phyloP scores from a whole-genome alignment of 2,888 invertebrate species.

The Pterobdella sp. region DNA sequence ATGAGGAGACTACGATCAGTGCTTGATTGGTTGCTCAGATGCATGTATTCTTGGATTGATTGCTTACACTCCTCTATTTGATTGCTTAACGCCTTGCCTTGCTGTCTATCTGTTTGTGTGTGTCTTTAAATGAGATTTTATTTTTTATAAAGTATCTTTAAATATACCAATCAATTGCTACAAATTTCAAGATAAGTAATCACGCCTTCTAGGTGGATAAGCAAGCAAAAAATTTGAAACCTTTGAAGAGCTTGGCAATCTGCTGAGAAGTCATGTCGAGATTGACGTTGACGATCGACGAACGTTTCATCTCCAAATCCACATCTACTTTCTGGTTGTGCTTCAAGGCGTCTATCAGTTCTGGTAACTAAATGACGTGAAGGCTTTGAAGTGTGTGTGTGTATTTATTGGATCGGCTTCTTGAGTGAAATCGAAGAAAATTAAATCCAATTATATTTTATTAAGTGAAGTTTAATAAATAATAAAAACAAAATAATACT shows the following conservation, averaged over 20 bases:
- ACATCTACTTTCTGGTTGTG: constrained; percentile 53
- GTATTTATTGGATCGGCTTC: no score
- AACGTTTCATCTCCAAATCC: constrained; percentile 66
- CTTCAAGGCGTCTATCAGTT: constrained; percentile 23
- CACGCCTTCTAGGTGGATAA: no score
- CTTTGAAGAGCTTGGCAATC: constrained; percentile 61
- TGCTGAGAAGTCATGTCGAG: constrained; percentile 66
- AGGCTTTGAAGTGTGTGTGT: no score
- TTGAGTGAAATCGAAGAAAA: no score
- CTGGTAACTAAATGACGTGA: not conserved
- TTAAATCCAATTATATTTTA: no score
- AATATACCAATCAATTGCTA: no score
- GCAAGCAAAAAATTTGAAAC: constrained; percentile 52
- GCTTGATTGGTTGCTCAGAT: constrained; percentile 68
- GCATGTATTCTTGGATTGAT: constrained; percentile 72
- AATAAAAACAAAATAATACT: no score
- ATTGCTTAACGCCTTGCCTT: constrained; percentile 76
- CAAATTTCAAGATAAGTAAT: no score
- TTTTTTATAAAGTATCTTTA: no score
- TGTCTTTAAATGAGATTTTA: not conserved
- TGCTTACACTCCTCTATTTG: constrained; percentile 74
- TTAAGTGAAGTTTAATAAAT: no score
- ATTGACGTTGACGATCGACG: constrained; percentile 65
- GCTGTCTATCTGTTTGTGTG: constrained; percentile 62
- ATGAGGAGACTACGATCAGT: constrained; percentile 70